These are phyloP conservation scores for Zaprionus ghesquierei DNA, from an alignment of 1,140 invertebrate genomes.

Conservation along the genomic window DNA sequence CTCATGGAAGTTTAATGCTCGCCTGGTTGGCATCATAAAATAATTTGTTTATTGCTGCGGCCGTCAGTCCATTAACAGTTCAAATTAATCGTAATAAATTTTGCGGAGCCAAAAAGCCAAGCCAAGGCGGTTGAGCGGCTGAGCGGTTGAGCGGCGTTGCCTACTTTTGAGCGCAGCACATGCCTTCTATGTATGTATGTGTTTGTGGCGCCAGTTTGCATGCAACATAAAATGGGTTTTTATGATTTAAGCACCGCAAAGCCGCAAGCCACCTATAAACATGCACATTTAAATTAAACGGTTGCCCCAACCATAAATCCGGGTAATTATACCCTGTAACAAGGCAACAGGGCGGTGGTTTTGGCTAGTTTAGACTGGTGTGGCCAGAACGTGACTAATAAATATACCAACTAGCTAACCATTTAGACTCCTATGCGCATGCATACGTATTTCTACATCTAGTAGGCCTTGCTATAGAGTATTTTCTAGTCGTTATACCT, in stretches of 20 bases:
- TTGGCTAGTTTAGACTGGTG: background rate
- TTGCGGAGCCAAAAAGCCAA: conserved; percentile 20
- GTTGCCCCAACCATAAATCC: conserved; percentile 13
- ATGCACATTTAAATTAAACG: conserved; percentile 40
- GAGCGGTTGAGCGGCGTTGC: too few relatives aligned
- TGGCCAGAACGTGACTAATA: background rate
- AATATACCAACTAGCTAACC: too few relatives aligned
- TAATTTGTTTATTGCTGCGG: conserved; percentile 76
- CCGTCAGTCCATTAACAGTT: conserved; percentile 65
- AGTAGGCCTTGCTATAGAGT: background rate
- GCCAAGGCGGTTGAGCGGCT: conserved; percentile 1
- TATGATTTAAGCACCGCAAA: conserved; percentile 65
- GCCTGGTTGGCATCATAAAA: conserved; percentile 57
- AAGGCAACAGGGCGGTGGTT: background rate
- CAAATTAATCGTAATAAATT: conserved; percentile 73
- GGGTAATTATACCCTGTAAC: conserved; percentile 24
- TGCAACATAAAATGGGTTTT: conserved; percentile 64
- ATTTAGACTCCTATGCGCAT: background rate
- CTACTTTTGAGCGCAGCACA: conserved; percentile 46
- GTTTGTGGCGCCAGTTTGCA: conserved; percentile 23
- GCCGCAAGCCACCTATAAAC: conserved; percentile 50
- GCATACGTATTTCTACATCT: background rate
- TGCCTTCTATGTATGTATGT: conserved; percentile 19
- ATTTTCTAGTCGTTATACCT: background rate
- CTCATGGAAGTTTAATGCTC: background rate